A percentile compares a stretch with the other conserved stretches of the same genome.
These are phyloP conservation scores for Limnothrissa miodon DNA, from an alignment of 2,113 vertebrate species.

Conservation along the genomic window DNA sequence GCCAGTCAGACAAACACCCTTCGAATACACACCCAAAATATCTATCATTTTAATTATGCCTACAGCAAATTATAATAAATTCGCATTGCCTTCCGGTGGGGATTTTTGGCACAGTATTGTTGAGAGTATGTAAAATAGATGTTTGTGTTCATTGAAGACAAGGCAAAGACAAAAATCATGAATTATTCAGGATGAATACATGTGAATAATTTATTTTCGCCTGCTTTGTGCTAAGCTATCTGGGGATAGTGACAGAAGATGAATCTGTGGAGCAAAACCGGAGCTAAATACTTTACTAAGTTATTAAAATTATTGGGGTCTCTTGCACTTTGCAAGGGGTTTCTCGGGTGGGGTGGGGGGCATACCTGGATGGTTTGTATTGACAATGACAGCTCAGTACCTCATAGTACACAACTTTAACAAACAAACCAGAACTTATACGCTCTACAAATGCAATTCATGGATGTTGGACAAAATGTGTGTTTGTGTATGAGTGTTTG, in stretches of 20 bases:
- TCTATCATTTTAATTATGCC: neutral
- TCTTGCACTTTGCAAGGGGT: too few species aligned
- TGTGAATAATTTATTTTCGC: conserved; percentile 12
- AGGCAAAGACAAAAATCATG: neutral
- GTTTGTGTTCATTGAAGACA: neutral
- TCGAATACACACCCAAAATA: neutral
- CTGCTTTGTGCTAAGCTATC: neutral
- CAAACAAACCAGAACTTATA: too few species aligned
- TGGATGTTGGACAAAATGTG: too few species aligned
- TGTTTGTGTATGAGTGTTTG: too few species aligned
- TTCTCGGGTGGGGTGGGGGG: too few species aligned
- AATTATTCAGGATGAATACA: conserved; percentile 3
- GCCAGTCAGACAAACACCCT: neutral
- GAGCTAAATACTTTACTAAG: neutral
- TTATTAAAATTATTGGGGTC: too few species aligned
- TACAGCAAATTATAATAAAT: neutral
- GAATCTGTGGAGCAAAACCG: neutral
- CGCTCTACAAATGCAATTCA: too few species aligned
- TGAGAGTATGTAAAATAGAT: neutral
- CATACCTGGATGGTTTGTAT: too few species aligned
- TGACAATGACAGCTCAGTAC: too few species aligned
- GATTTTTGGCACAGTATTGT: neutral
- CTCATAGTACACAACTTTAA: too few species aligned
- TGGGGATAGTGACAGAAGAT: neutral
- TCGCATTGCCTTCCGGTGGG: neutral